Evolutionary conservation across 2,888 invertebrate genomes (phyloP).

Genomic region (Lepetodrilus schrolli): DNA sequence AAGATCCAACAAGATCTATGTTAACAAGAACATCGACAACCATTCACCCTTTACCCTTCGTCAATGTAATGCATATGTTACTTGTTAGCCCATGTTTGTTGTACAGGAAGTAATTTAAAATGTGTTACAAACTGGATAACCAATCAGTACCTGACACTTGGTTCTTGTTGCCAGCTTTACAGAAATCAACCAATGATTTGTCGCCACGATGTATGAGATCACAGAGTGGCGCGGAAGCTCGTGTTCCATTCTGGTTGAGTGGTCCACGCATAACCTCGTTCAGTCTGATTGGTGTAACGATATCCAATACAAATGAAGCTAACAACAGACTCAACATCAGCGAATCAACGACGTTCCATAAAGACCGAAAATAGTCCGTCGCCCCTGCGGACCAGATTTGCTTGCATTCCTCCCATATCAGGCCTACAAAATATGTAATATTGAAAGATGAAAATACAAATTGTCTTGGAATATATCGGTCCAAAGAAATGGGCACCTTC

Average conservation of each 20-base stretch:
- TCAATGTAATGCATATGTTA: too few species aligned
- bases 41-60: too few species aligned
- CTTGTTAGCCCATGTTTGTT: too few species aligned
- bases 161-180: slow-evolving; percentile 14
- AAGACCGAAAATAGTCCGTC: slow-evolving; percentile 58
- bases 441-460: too few species aligned
- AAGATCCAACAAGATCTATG: too few species aligned
- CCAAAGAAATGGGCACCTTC: too few species aligned
- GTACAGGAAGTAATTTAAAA: too few species aligned
- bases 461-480: too few species aligned
- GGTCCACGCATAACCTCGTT: neutral
- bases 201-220: neutral
- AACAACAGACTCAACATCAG: slow-evolving; percentile 61
- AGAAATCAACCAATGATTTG: neutral
- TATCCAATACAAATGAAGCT: slow-evolving; percentile 55
- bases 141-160: neutral
- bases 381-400: slow-evolving; percentile 63
- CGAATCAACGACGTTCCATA: slow-evolving; percentile 69
- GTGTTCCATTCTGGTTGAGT: neutral
- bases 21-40: too few species aligned
- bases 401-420: slow-evolving; percentile 64
- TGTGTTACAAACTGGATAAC: neutral
- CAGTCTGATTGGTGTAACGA: slow-evolving; percentile 46
- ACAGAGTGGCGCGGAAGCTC: slow-evolving; percentile 10
- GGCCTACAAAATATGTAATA: slow-evolving; percentile 45